Evolutionary conservation across 2,113 vertebrate genomes (phyloP).

Genomic region (Dolichotis patagonum): DNA sequence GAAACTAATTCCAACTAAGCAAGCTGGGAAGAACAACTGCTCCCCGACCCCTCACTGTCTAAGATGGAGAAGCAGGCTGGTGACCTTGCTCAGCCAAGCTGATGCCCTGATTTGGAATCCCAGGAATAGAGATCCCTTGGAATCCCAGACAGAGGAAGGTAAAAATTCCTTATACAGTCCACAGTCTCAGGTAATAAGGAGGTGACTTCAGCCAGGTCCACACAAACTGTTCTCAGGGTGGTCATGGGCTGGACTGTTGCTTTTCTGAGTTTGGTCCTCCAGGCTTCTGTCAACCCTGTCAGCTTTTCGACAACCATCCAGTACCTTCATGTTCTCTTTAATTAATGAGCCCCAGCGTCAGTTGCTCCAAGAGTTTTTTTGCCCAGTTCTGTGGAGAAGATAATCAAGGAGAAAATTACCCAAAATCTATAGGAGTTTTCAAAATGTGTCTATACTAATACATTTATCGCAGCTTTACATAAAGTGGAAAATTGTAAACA

Average conservation of each 20-base stretch:
- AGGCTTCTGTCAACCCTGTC: not conserved
- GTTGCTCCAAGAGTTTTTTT: not conserved
- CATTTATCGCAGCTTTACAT: not conserved
- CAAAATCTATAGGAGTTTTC: not conserved
- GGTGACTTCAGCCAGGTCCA: too few relatives aligned
- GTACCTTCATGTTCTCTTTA: not conserved
- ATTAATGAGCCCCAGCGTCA: not conserved
- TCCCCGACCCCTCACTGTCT: too few relatives aligned
- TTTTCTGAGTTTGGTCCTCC: not conserved
- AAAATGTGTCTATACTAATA: not conserved
- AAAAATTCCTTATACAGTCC: not conserved
- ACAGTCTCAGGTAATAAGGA: not conserved
- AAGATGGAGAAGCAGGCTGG: not conserved
- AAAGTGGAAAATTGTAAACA: conserved; percentile 24
- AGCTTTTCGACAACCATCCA: not conserved
- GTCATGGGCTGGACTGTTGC: not conserved
- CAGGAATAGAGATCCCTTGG: not conserved
- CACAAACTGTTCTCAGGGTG: not conserved
- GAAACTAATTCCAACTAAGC: not conserved
- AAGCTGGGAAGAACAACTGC: not conserved
- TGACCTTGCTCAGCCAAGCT: not conserved
- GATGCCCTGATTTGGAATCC: not conserved
- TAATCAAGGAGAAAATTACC: not conserved
- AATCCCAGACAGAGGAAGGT: not conserved
- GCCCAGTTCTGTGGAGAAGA: not conserved